Base-by-base conservation (phyloP, 2,888 invertebrate genomes). In the Cynaeus angustus region DNA sequence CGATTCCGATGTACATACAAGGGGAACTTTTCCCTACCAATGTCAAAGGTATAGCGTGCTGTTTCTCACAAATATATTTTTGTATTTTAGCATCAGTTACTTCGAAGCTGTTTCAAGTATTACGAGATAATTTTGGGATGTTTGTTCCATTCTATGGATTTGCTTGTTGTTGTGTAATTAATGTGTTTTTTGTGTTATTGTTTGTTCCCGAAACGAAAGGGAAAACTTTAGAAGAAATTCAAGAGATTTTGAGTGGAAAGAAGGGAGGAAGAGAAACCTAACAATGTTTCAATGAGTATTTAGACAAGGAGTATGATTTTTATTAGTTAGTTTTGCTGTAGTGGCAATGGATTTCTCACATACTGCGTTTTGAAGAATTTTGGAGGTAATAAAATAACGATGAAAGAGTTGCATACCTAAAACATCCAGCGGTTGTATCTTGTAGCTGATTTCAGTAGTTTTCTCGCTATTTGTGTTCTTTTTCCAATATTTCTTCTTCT, bases 171-270 rank as follows among this genome's bases (percentile, higher is more conserved):
- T 90, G 90, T 12, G 81, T 89, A 21, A 66, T 90, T 65, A 90
- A 91, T 0, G 83, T 91, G 55, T 82, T 88, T 71, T 91, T 89
- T 82, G 89, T 91, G 77, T 75, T 87, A 50, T 81, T 88, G 16
- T 83, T 88, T 73, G 87, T 92, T 12, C 91, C 92, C 0, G 92
- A 92, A 84, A 92, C 92, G 0, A 92, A 91, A 81, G 91, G 91
- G 61, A 91, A 91, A 78, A 91, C 91, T 1, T 87, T 92, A 78
- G 87, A 90, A 55, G 88, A 89, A 78, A 92, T 92, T 78, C 92
- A 92, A 80, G 88, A 89, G 0, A n/a, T 21, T 21, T 4, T 21
- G 21, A 4, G 21, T 1, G 21, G 21, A 21, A 4, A 21, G 21
- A 21, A 21, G 21, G 21, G 4, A 21, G 21, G 1, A 4, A 4